These are phyloP conservation scores for Hipparchia semele DNA, from an alignment of 2,888 invertebrate species.

Conservation along the genomic window DNA sequence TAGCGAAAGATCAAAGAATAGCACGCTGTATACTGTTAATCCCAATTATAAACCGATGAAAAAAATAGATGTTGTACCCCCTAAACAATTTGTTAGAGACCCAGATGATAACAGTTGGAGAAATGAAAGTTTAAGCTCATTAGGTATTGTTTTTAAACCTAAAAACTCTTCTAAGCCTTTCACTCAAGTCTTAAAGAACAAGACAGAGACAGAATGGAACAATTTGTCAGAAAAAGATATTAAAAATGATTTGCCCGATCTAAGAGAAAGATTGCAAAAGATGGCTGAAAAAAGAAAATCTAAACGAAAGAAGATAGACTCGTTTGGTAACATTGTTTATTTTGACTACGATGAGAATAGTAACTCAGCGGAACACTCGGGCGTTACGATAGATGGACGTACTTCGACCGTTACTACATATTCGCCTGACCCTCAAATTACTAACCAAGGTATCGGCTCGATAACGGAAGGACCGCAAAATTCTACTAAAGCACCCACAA, in stretches of 20 bases:
- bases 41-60: constrained; percentile 72
- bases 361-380: constrained; percentile 52
- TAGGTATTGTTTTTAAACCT: constrained; percentile 77
- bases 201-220: constrained; percentile 68
- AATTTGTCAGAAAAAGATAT: constrained; percentile 56
- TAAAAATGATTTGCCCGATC: constrained; percentile 61
- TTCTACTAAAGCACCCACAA: constrained; percentile 28
- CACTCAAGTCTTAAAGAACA: constrained; percentile 73
- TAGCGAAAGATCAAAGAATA: constrained; percentile 53
- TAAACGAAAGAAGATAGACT: constrained; percentile 65
- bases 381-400: constrained; percentile 39
- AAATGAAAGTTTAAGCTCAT: constrained; percentile 74
- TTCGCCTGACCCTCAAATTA: constrained; percentile 15
- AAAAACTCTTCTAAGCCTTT: constrained; percentile 75
- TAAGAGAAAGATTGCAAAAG: constrained; percentile 70
- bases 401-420: constrained; percentile 25
- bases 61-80: constrained; percentile 68
- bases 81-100: constrained; percentile 64
- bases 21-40: constrained; percentile 59
- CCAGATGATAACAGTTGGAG: constrained; percentile 79
- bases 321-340: constrained; percentile 62
- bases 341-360: constrained; percentile 65
- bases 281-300: constrained; percentile 70
- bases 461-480: constrained; percentile 15
- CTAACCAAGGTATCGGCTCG: not conserved